Evolutionary conservation across 2,113 vertebrate species (phyloP), one percentile per base, ranked within the genome.

Genomic region (Notiomystis cincta): DNA sequence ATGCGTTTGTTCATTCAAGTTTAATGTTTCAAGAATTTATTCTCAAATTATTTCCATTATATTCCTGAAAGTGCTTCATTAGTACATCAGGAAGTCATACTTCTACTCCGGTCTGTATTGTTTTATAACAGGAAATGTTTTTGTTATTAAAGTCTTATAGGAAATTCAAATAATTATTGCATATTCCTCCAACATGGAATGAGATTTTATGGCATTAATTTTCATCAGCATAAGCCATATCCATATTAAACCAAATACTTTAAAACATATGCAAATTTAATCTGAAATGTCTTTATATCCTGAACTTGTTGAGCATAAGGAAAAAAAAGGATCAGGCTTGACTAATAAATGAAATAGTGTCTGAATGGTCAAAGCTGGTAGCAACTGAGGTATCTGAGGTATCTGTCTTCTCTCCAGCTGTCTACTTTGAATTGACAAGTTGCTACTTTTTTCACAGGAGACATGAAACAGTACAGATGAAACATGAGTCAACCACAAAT

Each of bases 251-350:
- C 11, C 15, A 44, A 67, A 58, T 44, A 40, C n/a, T 47, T 10
- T 62, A 54, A 47, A 70, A 40, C 25, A 54, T 20, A 47, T n/a
- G 20, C 8, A 70, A 78, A 4, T 4, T 5, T 30, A 20, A 21
- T 40, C 19, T 24, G 23, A 70, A 69, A 60, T 61, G 23, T 33
- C 23, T n/a, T 61, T 70, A 11, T 30, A n/a, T n/a, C 10, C 21
- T 47, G 24, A 62, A n/a, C 13, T 30, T 40, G 10, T 11, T 38
- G 9, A 0, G 0, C 23, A 20, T 28, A 13, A 30, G 31, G 6
- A 24, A 20, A 19, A 19, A 17, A 35, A 61, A 35, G 35, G 8
- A 27, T 18, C 13, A 38, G 12, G 10, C 3, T 20, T 61, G 15
- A 16, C 19, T 70, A 51, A 38, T 47, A 45, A 47, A 38, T 28